Evolutionary conservation across 2,797 vertebrate genomes (phyloP).

Genomic region (Lates japonicus): DNA sequence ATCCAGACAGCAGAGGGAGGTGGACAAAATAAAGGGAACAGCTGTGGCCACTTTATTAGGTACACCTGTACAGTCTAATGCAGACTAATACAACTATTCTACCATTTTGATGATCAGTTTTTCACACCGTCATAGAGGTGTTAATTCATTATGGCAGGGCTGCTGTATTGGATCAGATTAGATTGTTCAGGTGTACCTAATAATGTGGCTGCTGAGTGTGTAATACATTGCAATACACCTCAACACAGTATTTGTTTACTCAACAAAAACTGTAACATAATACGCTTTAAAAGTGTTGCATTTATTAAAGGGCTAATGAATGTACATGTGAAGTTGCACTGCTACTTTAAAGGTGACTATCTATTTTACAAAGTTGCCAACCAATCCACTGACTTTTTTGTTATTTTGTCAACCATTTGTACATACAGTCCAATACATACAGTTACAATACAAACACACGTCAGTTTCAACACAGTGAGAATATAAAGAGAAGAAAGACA

Average conservation of each 20-base stretch:
- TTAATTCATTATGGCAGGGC: background rate
- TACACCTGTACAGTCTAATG: background rate
- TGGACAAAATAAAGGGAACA: too few species aligned
- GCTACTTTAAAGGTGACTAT: background rate
- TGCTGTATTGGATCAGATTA: too few species aligned
- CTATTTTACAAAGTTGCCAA: background rate
- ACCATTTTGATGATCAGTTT: background rate
- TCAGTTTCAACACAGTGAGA: constrained; percentile 4
- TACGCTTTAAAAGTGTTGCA: background rate
- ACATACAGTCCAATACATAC: background rate
- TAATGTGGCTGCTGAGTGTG: too few species aligned
- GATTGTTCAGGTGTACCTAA: too few species aligned
- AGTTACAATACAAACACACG: too few species aligned
- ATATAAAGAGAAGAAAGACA: constrained; percentile 9
- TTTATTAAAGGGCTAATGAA: background rate
- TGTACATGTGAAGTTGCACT: background rate
- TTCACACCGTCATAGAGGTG: background rate
- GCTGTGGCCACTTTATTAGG: background rate
- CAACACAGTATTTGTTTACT: background rate
- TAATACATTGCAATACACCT: too few species aligned
- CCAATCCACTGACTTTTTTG: background rate
- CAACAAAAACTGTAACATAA: too few species aligned
- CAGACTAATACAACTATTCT: background rate
- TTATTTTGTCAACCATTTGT: background rate
- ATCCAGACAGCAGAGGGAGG: background rate